Evolutionary conservation across 2,797 vertebrate species (phyloP).

Genomic region (Bradypus variegatus): DNA sequence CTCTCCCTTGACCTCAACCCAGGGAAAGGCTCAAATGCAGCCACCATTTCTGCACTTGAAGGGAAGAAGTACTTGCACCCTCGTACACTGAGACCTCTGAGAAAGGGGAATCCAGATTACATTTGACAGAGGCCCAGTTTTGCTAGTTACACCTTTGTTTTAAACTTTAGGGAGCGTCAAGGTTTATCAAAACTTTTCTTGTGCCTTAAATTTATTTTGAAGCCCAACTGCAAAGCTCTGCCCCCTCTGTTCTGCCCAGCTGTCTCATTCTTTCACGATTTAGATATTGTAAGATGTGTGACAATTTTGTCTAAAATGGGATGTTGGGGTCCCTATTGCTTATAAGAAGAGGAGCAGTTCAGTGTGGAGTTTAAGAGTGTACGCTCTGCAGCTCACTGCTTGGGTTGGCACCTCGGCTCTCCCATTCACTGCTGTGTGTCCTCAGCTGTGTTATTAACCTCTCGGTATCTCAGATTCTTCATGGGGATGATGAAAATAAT

Average conservation of each 20-base stretch:
- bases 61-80: background rate
- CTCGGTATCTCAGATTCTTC: background rate
- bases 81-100: fast-evolving
- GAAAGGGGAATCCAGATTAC: too few relatives aligned
- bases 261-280: background rate
- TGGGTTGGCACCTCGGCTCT: background rate
- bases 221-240: background rate
- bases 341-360: background rate
- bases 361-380: background rate
- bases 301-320: too few relatives aligned
- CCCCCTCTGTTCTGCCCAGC: background rate
- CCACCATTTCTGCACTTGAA: too few relatives aligned
- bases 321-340: background rate
- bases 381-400: background rate
- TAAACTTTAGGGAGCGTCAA: background rate
- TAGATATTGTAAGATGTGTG: background rate
- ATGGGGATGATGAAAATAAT: background rate
- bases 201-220: background rate
- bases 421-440: background rate
- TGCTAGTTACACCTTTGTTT: background rate
- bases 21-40: too few relatives aligned
- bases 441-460: background rate
- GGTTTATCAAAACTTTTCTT: background rate
- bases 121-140: background rate
- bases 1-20: too few relatives aligned